These are phyloP conservation scores for Astropecten irregularis DNA, from an alignment of 53 echinoderm and acorn worm species.

Conservation along the genomic window DNA sequence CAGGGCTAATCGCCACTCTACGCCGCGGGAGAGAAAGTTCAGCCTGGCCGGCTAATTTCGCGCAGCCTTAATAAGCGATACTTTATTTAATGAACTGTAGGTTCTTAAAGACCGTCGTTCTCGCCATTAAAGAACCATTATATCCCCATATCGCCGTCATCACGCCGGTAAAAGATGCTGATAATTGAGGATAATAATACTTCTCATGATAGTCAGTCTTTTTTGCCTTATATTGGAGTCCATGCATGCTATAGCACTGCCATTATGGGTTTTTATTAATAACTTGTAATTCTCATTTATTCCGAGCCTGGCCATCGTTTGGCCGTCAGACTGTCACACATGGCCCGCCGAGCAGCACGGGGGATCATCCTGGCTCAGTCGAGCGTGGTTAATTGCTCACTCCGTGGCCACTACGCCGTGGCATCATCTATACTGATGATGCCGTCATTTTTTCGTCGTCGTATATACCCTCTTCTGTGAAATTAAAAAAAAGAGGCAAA, in stretches of 20 bases:
- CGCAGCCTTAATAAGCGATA: neutral
- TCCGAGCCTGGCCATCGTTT: neutral
- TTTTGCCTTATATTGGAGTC: too few species aligned
- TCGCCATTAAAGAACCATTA: constrained; percentile 29
- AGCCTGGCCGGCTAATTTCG: neutral
- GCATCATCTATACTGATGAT: neutral
- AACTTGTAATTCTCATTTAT: constrained; percentile 46
- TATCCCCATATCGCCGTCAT: constrained; percentile 37
- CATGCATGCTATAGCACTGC: constrained; percentile 18
- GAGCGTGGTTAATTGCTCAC: constrained; percentile 42
- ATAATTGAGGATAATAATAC: constrained; percentile 41
- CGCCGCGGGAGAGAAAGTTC: too few species aligned
- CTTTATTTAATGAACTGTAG: constrained; percentile 41
- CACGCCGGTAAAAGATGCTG: neutral
- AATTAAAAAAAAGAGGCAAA: constrained; percentile 37
- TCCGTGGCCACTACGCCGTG: constrained; percentile 8
- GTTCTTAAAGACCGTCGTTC: neutral
- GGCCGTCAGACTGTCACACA: constrained; percentile 10
- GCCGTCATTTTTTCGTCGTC: too few species aligned
- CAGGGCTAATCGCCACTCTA: too few species aligned
- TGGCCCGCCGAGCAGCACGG: constrained; percentile 43
- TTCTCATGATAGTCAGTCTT: too few species aligned
- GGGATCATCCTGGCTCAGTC: constrained; percentile 1
- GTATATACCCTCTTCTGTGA: constrained; percentile 10
- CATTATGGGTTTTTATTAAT: constrained; percentile 51